These are phyloP conservation scores for Axea sp. DNA, from an alignment of 2,888 invertebrate species.

Conservation along the genomic window DNA sequence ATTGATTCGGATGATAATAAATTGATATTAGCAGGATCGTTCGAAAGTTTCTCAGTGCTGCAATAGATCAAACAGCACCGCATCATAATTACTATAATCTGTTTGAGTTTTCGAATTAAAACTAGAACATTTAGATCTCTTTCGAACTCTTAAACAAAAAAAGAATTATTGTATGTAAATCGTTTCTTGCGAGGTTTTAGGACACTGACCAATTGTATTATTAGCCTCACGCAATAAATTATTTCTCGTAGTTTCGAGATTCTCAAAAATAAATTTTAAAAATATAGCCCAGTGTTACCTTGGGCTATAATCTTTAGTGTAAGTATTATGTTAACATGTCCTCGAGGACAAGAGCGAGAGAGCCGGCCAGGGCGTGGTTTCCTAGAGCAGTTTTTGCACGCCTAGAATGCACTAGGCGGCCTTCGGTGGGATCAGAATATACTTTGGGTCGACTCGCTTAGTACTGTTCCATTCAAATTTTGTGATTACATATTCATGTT, in stretches of 20 bases:
- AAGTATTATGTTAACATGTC: conserved; percentile 69
- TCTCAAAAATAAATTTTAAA: conserved; percentile 55
- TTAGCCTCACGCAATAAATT: conserved; percentile 57
- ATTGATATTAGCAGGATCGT: conserved; percentile 7
- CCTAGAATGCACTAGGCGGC: conserved; percentile 77
- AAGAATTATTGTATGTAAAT: conserved; percentile 53
- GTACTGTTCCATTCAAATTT: conserved; percentile 39
- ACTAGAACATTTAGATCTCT: conserved; percentile 36
- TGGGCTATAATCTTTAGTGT: conserved; percentile 56
- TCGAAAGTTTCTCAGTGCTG: conserved; percentile 1
- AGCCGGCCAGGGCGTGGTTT: conserved; percentile 77
- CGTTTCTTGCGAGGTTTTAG: conserved; percentile 45
- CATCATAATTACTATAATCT: conserved; percentile 40
- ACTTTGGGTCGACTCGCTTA: conserved; percentile 64
- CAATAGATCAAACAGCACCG: conserved; percentile 5
- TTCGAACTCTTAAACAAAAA: conserved; percentile 26
- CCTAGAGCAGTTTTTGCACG: conserved; percentile 75
- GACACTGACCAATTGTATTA: conserved; percentile 56
- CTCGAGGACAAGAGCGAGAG: conserved; percentile 72
- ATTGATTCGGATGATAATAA: conserved; percentile 12
- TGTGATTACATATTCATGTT: conserved; percentile 22
- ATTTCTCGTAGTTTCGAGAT: conserved; percentile 38
- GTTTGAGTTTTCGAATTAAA: conserved; percentile 4
- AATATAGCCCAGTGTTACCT: conserved; percentile 56
- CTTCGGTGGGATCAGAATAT: conserved; percentile 77